Base-by-base conservation (phyloP, 2,888 invertebrate genomes). In the Nematopogon swammerdamellus region DNA sequence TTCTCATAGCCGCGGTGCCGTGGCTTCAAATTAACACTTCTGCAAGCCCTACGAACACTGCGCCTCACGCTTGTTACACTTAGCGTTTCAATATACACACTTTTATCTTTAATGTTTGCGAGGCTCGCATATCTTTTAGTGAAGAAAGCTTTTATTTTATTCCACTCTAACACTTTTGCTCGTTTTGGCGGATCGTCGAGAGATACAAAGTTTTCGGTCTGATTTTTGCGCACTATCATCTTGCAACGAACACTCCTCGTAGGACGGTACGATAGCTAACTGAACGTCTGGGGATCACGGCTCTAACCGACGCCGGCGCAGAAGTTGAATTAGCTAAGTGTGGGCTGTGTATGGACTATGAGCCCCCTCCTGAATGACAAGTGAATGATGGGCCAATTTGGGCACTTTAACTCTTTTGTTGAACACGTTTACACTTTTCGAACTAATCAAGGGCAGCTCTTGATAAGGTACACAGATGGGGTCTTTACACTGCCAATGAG, bases 1-100 rank as follows among this genome's bases (percentile, higher is more conserved):
- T 81, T 77, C 56, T 80, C 76, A 63, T 89, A 90, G 36, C 85
- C 85, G 59, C 72, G 74, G 52, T 67, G 66, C 55, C 79, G 82
- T 6, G 80, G 64, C 49, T 63, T 70, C 50, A 79, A 72, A 18
- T 48, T 53, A n/a, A 75, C 50, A 44, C 60, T 61, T 49, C 58
- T 65, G 56, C 59, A 81, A 46, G 81, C 64, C 59, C 72, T 80
- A 54, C 65, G 66, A 17, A 81, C 52, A 53, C 65, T 68, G 52
- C 75, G 65, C 55, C 67, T 75, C 18, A 72, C 62, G 63, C 70
- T 72, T 3, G 65, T 59, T 17, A 65, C 60, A 59, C 65, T 74
- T 19, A 77, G 58, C 5, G 71, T 69, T 53, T 72, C 65, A 18
- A 74, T 54, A 57, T 74, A 72, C 56, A 72, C 59, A 49, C 57